Evolutionary conservation across 1,140 invertebrate genomes (phyloP).

Genomic region (Diorhabda sublineata): DNA sequence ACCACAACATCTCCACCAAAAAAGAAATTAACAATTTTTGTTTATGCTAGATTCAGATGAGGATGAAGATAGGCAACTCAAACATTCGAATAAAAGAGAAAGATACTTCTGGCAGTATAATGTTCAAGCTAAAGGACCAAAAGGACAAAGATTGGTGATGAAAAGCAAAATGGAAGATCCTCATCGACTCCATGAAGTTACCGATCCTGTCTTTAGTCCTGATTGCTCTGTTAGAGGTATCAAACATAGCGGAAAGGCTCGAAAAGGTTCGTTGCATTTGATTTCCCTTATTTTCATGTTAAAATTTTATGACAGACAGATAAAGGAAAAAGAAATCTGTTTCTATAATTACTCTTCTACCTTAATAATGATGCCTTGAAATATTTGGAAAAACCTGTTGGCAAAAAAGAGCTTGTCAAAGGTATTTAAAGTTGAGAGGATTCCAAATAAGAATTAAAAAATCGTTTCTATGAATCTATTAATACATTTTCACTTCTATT

Average conservation of each 20-base stretch:
- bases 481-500: too few relatives aligned
- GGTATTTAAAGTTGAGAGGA: too few relatives aligned
- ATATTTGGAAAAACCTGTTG: too few relatives aligned
- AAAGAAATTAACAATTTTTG: background rate
- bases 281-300: too few relatives aligned
- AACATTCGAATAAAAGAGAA: constrained; percentile 61
- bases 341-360: too few relatives aligned
- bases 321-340: too few relatives aligned
- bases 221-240: constrained; percentile 84
- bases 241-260: constrained; percentile 70
- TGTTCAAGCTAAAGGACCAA: constrained; percentile 96
- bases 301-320: too few relatives aligned
- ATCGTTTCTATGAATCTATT: too few relatives aligned
- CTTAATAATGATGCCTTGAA: too few relatives aligned
- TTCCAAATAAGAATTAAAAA: too few relatives aligned
- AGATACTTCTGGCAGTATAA: constrained; percentile 98
- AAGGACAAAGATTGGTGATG: constrained; percentile 80
- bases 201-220: constrained; percentile 90
- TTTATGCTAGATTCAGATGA: constrained; percentile 56
- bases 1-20: background rate
- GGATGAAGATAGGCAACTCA: constrained; percentile 54
- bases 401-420: too few relatives aligned
- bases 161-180: constrained; percentile 84
- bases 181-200: constrained; percentile 84
- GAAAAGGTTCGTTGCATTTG: constrained; percentile 14